A percentile compares a stretch with the other conserved stretches of the same genome.
These are phyloP conservation scores for Lordiphosa collinella DNA, from an alignment of 1,140 invertebrate genomes.

Conservation along the genomic window DNA sequence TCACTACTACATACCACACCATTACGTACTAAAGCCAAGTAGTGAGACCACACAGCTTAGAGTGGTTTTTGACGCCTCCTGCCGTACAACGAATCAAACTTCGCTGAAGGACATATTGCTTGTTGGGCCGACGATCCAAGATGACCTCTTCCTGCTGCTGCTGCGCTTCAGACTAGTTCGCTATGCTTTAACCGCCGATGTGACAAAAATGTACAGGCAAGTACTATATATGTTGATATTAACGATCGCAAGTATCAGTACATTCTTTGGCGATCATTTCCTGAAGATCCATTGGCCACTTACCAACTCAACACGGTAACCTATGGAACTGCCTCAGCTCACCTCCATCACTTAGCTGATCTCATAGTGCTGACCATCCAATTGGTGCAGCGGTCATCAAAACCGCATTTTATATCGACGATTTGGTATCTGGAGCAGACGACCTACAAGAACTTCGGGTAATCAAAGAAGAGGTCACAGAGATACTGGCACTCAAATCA, in stretches of 20 bases:
- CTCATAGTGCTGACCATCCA: background rate
- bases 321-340: conserved; percentile 13
- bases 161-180: background rate
- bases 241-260: conserved; percentile 58
- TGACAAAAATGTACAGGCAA: conserved; percentile 1
- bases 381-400: background rate
- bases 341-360: conserved; percentile 4
- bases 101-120: background rate
- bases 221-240: conserved; percentile 2
- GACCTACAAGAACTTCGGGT: background rate
- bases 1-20: background rate
- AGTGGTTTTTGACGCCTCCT: conserved; percentile 57
- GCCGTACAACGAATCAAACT: background rate
- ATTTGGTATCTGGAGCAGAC: conserved; percentile 3
- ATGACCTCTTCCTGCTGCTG: background rate
- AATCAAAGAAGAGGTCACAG: conserved; percentile 12
- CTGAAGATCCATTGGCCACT: conserved; percentile 33
- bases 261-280: conserved; percentile 77
- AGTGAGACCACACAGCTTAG: conserved; percentile 13
- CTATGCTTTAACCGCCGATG: background rate
- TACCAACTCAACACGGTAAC: conserved; percentile 22
- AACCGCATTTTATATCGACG: conserved; percentile 12
- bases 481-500: conserved; percentile 15
- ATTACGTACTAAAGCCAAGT: too few species aligned
- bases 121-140: background rate